Base-by-base conservation (phyloP, 2,888 invertebrate genomes). In the Siphlonurus alternatus region DNA sequence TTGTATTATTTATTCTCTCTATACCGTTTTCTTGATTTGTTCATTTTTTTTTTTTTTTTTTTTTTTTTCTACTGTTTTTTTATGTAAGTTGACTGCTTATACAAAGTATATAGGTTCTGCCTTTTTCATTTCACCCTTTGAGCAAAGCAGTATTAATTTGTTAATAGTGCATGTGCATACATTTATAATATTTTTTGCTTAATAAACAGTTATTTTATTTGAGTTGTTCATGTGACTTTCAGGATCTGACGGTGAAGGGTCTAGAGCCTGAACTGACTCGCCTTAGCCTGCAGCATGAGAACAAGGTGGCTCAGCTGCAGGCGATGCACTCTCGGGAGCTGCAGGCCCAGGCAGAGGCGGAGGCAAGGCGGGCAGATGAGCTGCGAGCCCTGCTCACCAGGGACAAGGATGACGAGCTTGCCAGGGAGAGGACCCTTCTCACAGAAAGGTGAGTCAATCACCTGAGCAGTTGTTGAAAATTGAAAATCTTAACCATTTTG, bases 191-290 rank as follows among this genome's bases (percentile, higher is more conserved):
- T n/a, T n/a, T n/a, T n/a, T n/a, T n/a, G n/a, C n/a, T n/a, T n/a
- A n/a, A n/a, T n/a, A n/a, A n/a, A 38, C 7, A 38, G 38, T 38
- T 38, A 38, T 10, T 38, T 38, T 38, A 38, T 38, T 38, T 38
- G 7, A 38, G 38, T 38, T 38, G 5, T 10, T 38, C 5, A 10
- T 10, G 5, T 38, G 38, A 38, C 15, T 5, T 67, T 5, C 65
- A 84, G 88, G 90, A 91, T 73, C 77, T 90, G 71, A 91, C 92
- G 2, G 88, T 92, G 0, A 91, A 89, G 77, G 90, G 91, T 0
- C 74, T 93, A n/a, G 91, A 92, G 74, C 85, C 88, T 0, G 92
- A 93, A 74, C 79, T 93, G 2, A 82, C 88, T 23, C 85, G 83
- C 70, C 88, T 92, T 85, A 85, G 87, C 38, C 82, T 83, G 22